Base-by-base conservation (phyloP, 2,888 invertebrate species). In the Endotricha flammealis region DNA sequence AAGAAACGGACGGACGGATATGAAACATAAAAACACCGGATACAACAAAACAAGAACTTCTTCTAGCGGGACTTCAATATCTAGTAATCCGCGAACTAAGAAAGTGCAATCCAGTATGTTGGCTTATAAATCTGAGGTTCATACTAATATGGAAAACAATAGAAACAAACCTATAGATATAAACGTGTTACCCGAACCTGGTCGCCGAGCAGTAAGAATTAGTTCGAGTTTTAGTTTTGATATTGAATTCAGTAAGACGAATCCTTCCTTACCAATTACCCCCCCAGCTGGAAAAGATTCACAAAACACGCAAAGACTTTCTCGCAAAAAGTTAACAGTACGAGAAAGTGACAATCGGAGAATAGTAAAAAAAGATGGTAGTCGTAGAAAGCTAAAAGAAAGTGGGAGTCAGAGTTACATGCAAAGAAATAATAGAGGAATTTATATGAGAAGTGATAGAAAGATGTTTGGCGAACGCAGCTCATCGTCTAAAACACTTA, bases 31-130 rank as follows among this genome's bases (percentile, higher is more conserved):
- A 13, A 46, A 42, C 23, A 48, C 45, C 11, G 40, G 45, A 36
- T 38, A 44, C 28, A 47, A 42, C 7, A 50, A 43, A 50, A 55
- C 52, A 9, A 59, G 52, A 39, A 62, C 64, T 31, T 47, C 49
- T 10, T 53, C 57, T 4, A 64, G 56, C 43, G 36, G 52, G 12
- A 46, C 54, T 6, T 42, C 53, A 24, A 51, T 32, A 31, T 41
- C 36, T 33, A 12, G 33, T 13, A 30, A 42, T 5, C 31, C 44
- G 14, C 59, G 42, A 56, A 35, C 46, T 12, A 62, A 63, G 39
- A 51, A 47, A 20, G 49, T 53, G 4, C 52, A 62, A 40, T 64
- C 57, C n/a, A 29, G 41, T 38, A 40, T 42, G 12, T 29, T 37
- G 23, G 34, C 36, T 9, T 32, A 44, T 8, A 46, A 48, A 31